phyloP scores from a whole-genome alignment of 2,797 vertebrate species.

The Ptychadena robeensis region DNA sequence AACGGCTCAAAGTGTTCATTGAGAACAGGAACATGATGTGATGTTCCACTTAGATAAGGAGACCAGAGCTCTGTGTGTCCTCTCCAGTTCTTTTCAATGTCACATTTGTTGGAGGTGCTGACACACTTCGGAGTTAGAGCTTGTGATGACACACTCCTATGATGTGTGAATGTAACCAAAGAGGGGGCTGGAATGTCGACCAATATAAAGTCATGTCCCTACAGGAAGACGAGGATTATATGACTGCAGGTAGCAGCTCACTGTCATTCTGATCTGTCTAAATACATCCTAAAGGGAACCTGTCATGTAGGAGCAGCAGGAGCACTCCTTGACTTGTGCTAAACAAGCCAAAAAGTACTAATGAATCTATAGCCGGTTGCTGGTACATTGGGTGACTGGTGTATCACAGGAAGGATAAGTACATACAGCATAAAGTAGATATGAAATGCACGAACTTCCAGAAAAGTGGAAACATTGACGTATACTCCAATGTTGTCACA shows the following conservation, averaged over 20 bases:
- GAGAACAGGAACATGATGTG: background rate
- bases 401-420: too few relatives aligned
- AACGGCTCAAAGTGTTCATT: conserved; percentile 24
- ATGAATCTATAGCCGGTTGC: too few relatives aligned
- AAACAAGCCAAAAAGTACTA: too few relatives aligned
- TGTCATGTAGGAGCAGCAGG: too few relatives aligned
- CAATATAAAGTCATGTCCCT: conserved; percentile 17
- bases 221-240: conserved; percentile 14
- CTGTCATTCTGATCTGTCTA: background rate
- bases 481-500: too few relatives aligned
- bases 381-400: too few relatives aligned
- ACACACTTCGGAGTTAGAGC: background rate
- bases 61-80: background rate
- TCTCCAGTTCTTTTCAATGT: conserved; percentile 14
- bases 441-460: too few relatives aligned
- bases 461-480: too few relatives aligned
- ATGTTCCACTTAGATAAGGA: background rate
- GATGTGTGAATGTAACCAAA: background rate
- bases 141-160: background rate
- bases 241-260: conserved; percentile 21
- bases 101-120: conserved; percentile 18
- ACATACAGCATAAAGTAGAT: too few relatives aligned
- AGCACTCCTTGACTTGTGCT: too few relatives aligned
- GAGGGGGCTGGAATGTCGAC: conserved; percentile 8
- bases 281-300: too few relatives aligned